A percentile compares a stretch with the other conserved stretches of the same genome.
phyloP scores from a whole-genome alignment of 1,140 invertebrate species.

The Lordiphosa collinella region DNA sequence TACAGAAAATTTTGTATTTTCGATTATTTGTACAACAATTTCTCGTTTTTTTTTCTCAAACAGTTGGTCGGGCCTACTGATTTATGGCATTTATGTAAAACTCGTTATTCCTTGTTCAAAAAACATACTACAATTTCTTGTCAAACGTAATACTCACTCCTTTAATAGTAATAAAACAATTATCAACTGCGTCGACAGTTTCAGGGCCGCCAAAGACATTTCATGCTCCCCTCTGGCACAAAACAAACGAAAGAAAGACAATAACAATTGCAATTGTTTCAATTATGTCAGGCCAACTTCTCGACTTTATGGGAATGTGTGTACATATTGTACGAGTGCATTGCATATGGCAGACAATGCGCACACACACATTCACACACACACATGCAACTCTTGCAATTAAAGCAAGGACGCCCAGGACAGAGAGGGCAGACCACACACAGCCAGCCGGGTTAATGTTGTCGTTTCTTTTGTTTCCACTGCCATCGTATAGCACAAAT shows the following conservation, averaged over 20 bases:
- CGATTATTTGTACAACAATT: no score
- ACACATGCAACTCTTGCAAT: slow-evolving; percentile 48
- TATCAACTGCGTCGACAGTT: slow-evolving; percentile 22
- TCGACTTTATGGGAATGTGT: slow-evolving; percentile 27
- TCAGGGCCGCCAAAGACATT: slow-evolving; percentile 16
- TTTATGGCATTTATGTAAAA: no score
- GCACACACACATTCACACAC: slow-evolving; percentile 9
- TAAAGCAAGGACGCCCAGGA: slow-evolving; percentile 36
- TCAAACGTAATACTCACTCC: not conserved
- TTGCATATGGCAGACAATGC: slow-evolving; percentile 29
- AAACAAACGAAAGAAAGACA: slow-evolving; percentile 14
- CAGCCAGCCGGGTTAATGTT: slow-evolving; percentile 44
- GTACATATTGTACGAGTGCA: slow-evolving; percentile 3
- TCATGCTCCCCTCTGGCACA: not conserved
- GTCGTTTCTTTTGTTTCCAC: slow-evolving; percentile 47
- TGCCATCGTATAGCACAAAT: slow-evolving; percentile 45
- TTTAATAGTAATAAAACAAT: slow-evolving; percentile 28
- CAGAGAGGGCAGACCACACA: slow-evolving; percentile 1
- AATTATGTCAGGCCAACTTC: slow-evolving; percentile 54
- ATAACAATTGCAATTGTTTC: slow-evolving; percentile 60
- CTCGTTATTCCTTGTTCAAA: no score
- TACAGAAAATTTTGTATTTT: no score
- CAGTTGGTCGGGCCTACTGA: no score
- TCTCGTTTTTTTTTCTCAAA: no score
- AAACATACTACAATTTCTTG: no score